Conservation (phyloP, 1,140 invertebrate genomes). For the Eriosoma lanigerum region DNA sequence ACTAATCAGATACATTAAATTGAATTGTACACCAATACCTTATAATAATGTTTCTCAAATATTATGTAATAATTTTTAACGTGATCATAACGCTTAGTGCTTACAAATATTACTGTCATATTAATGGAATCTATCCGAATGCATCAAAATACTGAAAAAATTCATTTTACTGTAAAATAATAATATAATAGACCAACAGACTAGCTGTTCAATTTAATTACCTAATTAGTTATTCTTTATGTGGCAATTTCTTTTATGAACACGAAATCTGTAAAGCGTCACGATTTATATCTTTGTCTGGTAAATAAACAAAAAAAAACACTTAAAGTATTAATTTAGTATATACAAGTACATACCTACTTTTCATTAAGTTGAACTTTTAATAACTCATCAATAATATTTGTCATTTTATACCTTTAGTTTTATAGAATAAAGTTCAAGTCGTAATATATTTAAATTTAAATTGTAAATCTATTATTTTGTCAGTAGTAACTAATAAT, state of each 20-base stretch:
- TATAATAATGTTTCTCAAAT: background rate
- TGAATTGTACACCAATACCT: background rate
- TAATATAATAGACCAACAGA: background rate
- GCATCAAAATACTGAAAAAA: background rate
- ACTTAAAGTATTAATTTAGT: background rate
- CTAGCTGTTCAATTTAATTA: background rate
- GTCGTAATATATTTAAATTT: background rate
- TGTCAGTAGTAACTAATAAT: background rate
- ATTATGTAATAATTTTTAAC: background rate
- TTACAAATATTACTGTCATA: background rate
- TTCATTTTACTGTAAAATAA: background rate
- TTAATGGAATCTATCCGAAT: background rate
- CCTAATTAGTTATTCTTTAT: constrained; percentile 15
- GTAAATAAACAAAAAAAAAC: background rate
- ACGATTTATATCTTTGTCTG: background rate
- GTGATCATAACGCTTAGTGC: background rate
- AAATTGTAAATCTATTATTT: background rate
- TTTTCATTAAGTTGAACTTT: background rate
- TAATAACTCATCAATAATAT: background rate
- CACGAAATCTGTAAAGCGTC: background rate
- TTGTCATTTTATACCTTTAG: background rate
- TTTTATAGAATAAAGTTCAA: background rate
- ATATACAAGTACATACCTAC: too few relatives aligned
- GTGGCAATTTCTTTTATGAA: background rate
- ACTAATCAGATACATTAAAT: background rate